phyloP scores from a whole-genome alignment of 2,113 vertebrate species.

The Procapra przewalskii region DNA sequence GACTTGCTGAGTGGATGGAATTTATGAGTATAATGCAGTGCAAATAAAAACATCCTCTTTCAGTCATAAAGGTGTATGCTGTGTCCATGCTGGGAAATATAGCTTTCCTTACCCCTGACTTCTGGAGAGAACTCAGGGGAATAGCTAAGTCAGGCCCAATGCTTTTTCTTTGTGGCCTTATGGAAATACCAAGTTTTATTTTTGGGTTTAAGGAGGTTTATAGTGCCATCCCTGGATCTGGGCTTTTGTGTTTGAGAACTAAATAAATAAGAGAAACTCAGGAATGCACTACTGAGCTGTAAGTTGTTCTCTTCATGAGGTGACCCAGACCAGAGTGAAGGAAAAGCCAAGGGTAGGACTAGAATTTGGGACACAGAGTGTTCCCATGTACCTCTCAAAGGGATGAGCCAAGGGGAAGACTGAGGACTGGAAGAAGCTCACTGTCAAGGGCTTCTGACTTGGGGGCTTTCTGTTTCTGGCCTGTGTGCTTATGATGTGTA shows the following conservation, averaged over 20 bases:
- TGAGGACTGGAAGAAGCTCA: neutral
- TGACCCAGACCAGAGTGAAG: neutral
- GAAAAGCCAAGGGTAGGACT: neutral
- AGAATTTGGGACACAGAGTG: neutral
- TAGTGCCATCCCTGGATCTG: neutral
- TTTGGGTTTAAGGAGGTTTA: conserved; percentile 49
- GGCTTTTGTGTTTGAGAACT: conserved; percentile 51
- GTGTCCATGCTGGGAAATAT: conserved; percentile 70
- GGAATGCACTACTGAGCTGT: neutral
- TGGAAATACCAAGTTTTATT: conserved; percentile 66
- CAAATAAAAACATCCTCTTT: conserved; percentile 84
- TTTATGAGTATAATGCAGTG: conserved; percentile 82
- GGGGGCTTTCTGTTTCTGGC: neutral
- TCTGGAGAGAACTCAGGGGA: conserved; percentile 52
- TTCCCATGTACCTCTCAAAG: neutral
- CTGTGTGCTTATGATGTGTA: neutral
- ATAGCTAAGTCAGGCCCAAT: conserved; percentile 38
- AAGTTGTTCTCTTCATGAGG: conserved; percentile 28
- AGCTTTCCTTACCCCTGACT: conserved; percentile 71
- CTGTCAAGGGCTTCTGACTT: neutral
- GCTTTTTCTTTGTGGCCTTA: conserved; percentile 62
- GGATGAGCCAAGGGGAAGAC: neutral
- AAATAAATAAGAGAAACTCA: conserved; percentile 52
- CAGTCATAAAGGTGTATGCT: conserved; percentile 78
- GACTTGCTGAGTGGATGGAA: conserved; percentile 83